phyloP scores from a whole-genome alignment of 2,888 invertebrate genomes.

The Euzophera pinguis region DNA sequence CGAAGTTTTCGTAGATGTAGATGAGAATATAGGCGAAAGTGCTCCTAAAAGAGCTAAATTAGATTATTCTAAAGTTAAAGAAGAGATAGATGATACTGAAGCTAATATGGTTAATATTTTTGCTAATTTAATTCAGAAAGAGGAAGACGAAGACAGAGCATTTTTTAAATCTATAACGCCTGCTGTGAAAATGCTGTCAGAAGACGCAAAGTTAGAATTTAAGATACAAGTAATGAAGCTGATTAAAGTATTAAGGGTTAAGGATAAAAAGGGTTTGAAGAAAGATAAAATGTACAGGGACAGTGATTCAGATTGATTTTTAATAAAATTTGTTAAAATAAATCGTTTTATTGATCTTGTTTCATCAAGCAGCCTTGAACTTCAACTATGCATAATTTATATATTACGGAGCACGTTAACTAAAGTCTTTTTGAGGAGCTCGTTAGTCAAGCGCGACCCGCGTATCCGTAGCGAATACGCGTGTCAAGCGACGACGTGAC shows the following conservation, averaged over 20 bases:
- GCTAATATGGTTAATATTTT: constrained; percentile 39
- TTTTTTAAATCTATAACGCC: constrained; percentile 61
- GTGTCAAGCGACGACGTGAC: no score
- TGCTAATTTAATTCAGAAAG: constrained; percentile 48
- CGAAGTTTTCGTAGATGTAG: constrained; percentile 41
- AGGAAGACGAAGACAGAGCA: constrained; percentile 59
- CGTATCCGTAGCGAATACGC: no score
- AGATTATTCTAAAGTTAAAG: constrained; percentile 24
- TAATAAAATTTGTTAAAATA: not conserved
- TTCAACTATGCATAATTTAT: no score
- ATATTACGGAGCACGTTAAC: no score
- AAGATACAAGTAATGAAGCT: constrained; percentile 54
- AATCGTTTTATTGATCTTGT: not conserved
- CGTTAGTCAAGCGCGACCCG: no score
- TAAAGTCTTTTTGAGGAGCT: no score
- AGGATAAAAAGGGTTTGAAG: not conserved
- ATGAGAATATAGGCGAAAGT: constrained; percentile 23
- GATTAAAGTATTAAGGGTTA: constrained; percentile 35
- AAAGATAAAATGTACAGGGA: not conserved
- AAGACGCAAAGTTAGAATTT: constrained; percentile 49
- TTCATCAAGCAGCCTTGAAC: no score
- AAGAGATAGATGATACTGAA: constrained; percentile 25
- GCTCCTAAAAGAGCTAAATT: constrained; percentile 29
- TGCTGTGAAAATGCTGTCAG: constrained; percentile 46
- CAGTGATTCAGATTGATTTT: not conserved